phyloP scores from a whole-genome alignment of 2,797 vertebrate species.

The Betta splendens region DNA sequence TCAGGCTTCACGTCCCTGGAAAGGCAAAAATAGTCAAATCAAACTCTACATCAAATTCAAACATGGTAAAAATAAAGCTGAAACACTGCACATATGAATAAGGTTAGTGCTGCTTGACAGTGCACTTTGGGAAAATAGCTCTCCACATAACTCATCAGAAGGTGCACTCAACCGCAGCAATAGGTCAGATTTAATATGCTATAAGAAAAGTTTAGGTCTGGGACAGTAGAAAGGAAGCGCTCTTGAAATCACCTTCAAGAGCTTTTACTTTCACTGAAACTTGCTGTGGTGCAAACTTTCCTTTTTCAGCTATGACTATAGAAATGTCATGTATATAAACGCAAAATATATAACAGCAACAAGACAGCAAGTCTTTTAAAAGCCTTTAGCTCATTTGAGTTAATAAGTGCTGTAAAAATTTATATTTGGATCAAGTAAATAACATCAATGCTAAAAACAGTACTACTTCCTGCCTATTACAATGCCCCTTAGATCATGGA shows the following conservation, averaged over 20 bases:
- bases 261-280: constrained; percentile 16
- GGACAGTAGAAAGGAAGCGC: constrained; percentile 17
- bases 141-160: constrained; percentile 9
- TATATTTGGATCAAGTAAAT: constrained; percentile 1
- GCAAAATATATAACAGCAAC: background rate
- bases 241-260: constrained; percentile 21
- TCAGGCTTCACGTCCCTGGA: constrained; percentile 97
- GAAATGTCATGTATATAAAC: background rate
- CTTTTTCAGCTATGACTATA: too few species aligned
- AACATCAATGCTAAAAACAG: constrained; percentile 17
- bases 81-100: background rate
- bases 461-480: constrained; percentile 5
- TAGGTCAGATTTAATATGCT: constrained; percentile 24
- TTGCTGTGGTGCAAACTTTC: constrained; percentile 12
- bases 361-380: background rate
- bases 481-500: constrained; percentile 1
- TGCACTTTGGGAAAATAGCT: background rate
- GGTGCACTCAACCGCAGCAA: constrained; percentile 10
- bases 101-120: background rate
- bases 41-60: constrained; percentile 6
- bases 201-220: constrained; percentile 22
- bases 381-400: background rate
- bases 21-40: constrained; percentile 24
- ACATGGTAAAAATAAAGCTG: constrained; percentile 7
- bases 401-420: background rate